A percentile compares a stretch with the other conserved stretches of the same genome.
Conservation (phyloP, 2,113 vertebrate species). For the Eulemur rufifrons region DNA sequence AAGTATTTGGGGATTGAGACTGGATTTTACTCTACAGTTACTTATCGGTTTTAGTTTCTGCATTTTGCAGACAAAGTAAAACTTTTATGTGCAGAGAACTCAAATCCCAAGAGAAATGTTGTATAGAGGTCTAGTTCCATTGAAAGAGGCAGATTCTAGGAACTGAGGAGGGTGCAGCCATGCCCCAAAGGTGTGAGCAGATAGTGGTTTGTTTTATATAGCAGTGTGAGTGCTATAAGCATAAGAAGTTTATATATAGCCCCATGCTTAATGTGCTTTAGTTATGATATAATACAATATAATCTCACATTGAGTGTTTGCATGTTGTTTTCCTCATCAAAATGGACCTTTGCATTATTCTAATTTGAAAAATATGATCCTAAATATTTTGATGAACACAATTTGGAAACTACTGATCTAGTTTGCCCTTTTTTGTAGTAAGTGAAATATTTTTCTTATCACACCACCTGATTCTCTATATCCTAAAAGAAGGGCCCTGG, state of each 20-base stretch:
- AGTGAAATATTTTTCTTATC: not conserved
- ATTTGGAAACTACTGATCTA: not conserved
- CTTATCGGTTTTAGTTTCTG: not conserved
- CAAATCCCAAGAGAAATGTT: not conserved
- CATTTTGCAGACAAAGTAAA: not conserved
- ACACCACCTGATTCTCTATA: not conserved
- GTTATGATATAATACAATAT: not conserved
- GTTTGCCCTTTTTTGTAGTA: not conserved
- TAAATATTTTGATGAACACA: not conserved
- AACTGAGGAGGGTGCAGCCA: not conserved
- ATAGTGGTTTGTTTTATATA: not conserved
- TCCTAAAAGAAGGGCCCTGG: not conserved
- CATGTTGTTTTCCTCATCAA: not conserved
- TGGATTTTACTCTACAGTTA: not conserved
- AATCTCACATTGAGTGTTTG: not conserved
- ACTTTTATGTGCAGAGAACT: not conserved
- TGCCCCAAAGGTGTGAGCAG: too few species aligned
- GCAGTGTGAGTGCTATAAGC: not conserved
- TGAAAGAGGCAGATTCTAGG: not conserved
- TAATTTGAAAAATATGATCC: not conserved
- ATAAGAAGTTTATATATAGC: not conserved
- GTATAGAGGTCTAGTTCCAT: not conserved
- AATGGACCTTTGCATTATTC: not conserved
- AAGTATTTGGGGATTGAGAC: not conserved
- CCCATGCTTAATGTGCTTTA: not conserved